A percentile compares a stretch with the other conserved stretches of the same genome.
These are phyloP conservation scores for Nomada flava DNA, from an alignment of 2,888 invertebrate genomes.

Conservation along the genomic window DNA sequence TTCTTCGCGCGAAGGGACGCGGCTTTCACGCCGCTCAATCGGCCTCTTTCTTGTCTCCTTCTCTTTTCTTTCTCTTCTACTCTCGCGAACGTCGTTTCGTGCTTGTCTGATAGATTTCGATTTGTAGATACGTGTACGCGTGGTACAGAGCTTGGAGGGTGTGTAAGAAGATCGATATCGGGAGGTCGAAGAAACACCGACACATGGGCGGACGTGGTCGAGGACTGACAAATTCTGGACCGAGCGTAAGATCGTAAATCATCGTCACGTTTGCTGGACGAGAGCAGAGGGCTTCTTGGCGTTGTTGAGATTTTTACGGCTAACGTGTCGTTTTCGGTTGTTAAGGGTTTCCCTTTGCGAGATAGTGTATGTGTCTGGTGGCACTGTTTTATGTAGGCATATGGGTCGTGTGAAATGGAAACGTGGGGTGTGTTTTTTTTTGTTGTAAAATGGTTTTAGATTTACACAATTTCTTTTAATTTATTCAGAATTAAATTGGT, in stretches of 20 bases:
- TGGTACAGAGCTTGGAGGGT: neutral
- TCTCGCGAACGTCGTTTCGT: conserved; percentile 2
- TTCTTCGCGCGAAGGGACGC: conserved; percentile 61
- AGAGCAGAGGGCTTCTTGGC: conserved; percentile 39
- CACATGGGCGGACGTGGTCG: conserved; percentile 28
- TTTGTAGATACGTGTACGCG: conserved; percentile 35
- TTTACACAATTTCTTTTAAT: too few species aligned
- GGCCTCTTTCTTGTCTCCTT: neutral
- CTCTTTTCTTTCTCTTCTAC: neutral
- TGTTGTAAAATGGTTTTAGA: too few species aligned
- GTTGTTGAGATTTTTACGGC: conserved; percentile 21
- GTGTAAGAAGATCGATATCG: conserved; percentile 71
- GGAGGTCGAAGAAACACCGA: conserved; percentile 60
- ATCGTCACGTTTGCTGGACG: conserved; percentile 56
- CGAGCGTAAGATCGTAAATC: conserved; percentile 69
- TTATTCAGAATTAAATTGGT: too few species aligned
- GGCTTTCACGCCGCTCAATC: conserved; percentile 34
- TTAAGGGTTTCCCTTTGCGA: too few species aligned
- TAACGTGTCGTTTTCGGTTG: too few species aligned
- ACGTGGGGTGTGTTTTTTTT: too few species aligned
- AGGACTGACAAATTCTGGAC: conserved; percentile 67
- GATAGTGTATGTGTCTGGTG: too few species aligned
- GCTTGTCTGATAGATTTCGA: conserved; percentile 40
- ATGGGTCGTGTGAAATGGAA: too few species aligned
- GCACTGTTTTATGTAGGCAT: too few species aligned